Percentiles rank a stretch among this genome's conserved stretches.
phyloP scores from a whole-genome alignment of 2,113 vertebrate genomes.

The Bostrychus sinensis region DNA sequence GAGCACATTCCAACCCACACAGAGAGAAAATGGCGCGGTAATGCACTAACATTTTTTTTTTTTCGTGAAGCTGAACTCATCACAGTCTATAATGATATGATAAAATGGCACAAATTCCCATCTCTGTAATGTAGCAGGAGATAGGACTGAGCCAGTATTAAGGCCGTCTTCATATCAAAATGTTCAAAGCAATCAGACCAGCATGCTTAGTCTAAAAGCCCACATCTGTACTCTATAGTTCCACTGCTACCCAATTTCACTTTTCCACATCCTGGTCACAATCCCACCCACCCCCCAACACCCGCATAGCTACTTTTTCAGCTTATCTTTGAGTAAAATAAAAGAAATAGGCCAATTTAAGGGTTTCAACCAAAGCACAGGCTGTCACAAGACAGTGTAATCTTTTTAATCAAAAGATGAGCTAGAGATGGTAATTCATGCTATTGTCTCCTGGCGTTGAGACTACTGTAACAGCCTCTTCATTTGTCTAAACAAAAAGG shows the following conservation, averaged over 20 bases:
- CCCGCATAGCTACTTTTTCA: too few relatives aligned
- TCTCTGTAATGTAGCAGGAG: constrained; percentile 10
- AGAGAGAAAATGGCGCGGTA: constrained; percentile 7
- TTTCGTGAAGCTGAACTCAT: constrained; percentile 6
- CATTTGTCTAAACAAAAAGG: too few relatives aligned
- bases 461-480: too few relatives aligned
- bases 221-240: not conserved
- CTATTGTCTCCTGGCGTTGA: too few relatives aligned
- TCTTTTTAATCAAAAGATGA: too few relatives aligned
- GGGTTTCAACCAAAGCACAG: too few relatives aligned
- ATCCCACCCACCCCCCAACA: not conserved
- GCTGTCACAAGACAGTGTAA: too few relatives aligned
- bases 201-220: constrained; percentile 6
- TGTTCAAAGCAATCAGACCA: constrained; percentile 7
- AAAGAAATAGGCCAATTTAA: too few relatives aligned
- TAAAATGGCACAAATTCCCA: constrained; percentile 10
- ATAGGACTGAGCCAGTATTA: constrained; percentile 5
- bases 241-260: not conserved
- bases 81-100: constrained; percentile 8
- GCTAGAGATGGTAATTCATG: too few relatives aligned
- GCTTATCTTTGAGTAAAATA: too few relatives aligned
- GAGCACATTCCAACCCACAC: constrained; percentile 10
- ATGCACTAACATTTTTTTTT: constrained; percentile 7
- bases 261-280: not conserved
- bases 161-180: not conserved